Conservation (phyloP, 2,888 invertebrate species). For the Hirtodrosophila trivittata region DNA sequence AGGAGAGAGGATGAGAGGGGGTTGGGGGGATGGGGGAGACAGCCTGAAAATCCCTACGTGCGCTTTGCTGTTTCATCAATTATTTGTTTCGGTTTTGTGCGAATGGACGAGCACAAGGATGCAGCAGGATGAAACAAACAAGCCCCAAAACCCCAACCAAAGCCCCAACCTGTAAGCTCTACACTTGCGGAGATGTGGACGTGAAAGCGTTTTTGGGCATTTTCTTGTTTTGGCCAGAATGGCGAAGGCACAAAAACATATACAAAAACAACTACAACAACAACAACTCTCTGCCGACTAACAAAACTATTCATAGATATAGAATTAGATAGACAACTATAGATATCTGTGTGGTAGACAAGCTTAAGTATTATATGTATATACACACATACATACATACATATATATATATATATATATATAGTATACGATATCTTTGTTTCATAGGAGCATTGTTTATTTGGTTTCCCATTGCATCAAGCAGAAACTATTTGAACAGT, state of each 20-base stretch:
- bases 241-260: slow-evolving; percentile 15
- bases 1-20: neutral
- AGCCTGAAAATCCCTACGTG: slow-evolving; percentile 76
- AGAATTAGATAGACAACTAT: slow-evolving; percentile 3
- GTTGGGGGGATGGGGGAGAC: slow-evolving; percentile 17
- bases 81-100: slow-evolving; percentile 79
- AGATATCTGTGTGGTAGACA: neutral
- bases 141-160: slow-evolving; percentile 1
- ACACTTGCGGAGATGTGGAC: too few relatives aligned
- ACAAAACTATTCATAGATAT: slow-evolving; percentile 1
- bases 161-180: neutral
- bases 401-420: neutral
- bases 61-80: slow-evolving; percentile 80
- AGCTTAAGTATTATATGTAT: neutral
- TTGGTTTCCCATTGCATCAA: slow-evolving; percentile 36
- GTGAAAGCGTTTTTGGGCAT: slow-evolving; percentile 52
- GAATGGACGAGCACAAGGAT: slow-evolving; percentile 60
- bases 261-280: slow-evolving; percentile 7
- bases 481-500: neutral
- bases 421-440: slow-evolving; percentile 3
- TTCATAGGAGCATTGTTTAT: slow-evolving; percentile 33
- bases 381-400: neutral
- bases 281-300: slow-evolving; percentile 42
- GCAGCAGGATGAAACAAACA: slow-evolving; percentile 27
- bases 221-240: slow-evolving; percentile 34